A percentile compares a stretch with the other conserved stretches of the same genome.
Conservation (phyloP, 1,140 invertebrate genomes). For the Portunus trituberculatus region DNA sequence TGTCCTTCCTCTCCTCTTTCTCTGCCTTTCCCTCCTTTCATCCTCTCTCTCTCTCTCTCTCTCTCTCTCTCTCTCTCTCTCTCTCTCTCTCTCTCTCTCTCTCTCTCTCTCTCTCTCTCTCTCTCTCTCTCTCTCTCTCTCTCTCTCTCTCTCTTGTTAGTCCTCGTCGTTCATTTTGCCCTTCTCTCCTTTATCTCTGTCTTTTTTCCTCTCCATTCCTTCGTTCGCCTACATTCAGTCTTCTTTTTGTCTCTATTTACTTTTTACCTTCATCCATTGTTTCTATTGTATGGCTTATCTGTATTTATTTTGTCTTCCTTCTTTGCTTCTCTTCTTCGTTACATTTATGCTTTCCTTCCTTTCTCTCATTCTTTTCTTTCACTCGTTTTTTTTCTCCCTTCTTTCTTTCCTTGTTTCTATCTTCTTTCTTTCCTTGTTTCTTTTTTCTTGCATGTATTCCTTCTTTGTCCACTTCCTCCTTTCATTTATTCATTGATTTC, state of each 20-base stretch:
- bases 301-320: too few species aligned
- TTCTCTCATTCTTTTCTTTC: not conserved
- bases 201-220: too few species aligned
- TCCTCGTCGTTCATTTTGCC: not conserved
- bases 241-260: too few species aligned
- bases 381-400: not conserved
- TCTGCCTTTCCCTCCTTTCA: not conserved
- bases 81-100: conserved; percentile 29
- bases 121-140: not conserved
- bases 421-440: not conserved
- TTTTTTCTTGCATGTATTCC: not conserved
- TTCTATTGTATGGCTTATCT: too few species aligned
- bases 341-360: too few species aligned
- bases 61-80: conserved; percentile 15
- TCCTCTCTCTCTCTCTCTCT: not conserved
- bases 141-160: not conserved
- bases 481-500: too few species aligned
- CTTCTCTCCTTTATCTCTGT: not conserved
- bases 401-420: not conserved
- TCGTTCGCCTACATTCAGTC: too few species aligned
- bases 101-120: not conserved
- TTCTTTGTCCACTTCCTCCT: not conserved
- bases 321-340: not conserved
- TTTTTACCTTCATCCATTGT: too few species aligned
- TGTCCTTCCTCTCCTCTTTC: not conserved